Base-by-base conservation (phyloP, 2,888 invertebrate species). In the Athalia circularis region DNA sequence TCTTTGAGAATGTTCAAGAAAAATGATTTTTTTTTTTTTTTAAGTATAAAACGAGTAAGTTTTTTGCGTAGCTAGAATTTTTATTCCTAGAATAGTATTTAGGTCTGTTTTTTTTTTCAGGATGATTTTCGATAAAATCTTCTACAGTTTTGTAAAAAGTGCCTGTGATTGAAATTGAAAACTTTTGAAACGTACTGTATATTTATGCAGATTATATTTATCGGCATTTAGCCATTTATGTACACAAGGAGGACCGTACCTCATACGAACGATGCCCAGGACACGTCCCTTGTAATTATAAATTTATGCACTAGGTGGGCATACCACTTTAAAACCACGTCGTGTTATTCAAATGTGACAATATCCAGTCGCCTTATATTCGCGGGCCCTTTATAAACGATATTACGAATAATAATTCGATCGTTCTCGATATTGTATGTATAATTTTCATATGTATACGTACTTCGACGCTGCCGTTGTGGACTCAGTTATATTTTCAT, bases 271-370 rank as follows among this genome's bases (percentile, higher is more conserved):
- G 29, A 29, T 29, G 29, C 29, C 29, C 29, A 29, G 77, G 61
- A 70, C 70, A 77, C 59, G 48, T 84, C 85, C 83, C 89, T 88
- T 89, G 89, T 89, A 89, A 89, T 89, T 89, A 89, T 86, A 89
- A 89, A 89, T 89, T 89, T 89, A 89, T 89, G 88, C 87, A 89
- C 89, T 89, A 88, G 88, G 88, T 87, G 80, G 29, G 29, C 29
- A 29, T 29, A 29, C 29, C 29, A 29, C 29, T 29, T 29, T 29
- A 2, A 29, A 29, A 29, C 29, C 85, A 82, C 81, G 84, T 80
- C 88, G 83, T 89, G 89, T 89, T 89, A 89, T 89, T 89, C 89
- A 89, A 89, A 89, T 89, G 89, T 87, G 88, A 88, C 86, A 86
- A 84, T 85, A 85, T 82, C 29, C 29, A 82, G 81, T 82, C 82